Conservation (phyloP, 1,140 invertebrate species). For the Coelopa frigida region DNA sequence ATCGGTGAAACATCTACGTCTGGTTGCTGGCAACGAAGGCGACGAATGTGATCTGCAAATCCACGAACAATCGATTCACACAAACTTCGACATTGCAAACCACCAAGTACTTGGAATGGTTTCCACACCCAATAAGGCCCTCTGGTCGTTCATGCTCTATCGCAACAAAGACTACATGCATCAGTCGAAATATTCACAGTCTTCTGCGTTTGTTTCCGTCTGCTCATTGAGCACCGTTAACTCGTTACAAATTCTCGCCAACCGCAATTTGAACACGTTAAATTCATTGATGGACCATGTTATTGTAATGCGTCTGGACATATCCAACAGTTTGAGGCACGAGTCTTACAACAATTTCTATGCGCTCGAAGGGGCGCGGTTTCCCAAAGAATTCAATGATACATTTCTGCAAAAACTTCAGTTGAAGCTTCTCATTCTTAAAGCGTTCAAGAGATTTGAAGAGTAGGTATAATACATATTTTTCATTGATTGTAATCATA, state of each 20-base stretch:
- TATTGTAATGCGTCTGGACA: slow-evolving; percentile 19
- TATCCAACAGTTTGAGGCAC: slow-evolving; percentile 15
- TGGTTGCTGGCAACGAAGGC: neutral
- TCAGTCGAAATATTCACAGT: neutral
- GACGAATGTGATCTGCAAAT: too few relatives aligned
- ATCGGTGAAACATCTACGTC: neutral
- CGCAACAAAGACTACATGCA: slow-evolving; percentile 24
- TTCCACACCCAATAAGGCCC: slow-evolving; percentile 12
- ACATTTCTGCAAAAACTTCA: slow-evolving; percentile 4
- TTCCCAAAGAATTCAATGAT: slow-evolving; percentile 1
- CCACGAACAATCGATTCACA: too few relatives aligned
- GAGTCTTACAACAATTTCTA: slow-evolving; percentile 15
- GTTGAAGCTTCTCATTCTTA: slow-evolving; percentile 5
- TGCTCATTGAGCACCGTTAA: slow-evolving; percentile 17
- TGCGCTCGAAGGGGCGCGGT: slow-evolving; percentile 4
- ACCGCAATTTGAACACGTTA: slow-evolving; percentile 13
- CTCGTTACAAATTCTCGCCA: slow-evolving; percentile 10
- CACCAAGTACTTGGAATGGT: slow-evolving; percentile 20
- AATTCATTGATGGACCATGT: slow-evolving; percentile 21
- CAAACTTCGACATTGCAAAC: slow-evolving; percentile 6
- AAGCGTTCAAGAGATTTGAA: neutral
- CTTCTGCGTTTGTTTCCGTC: slow-evolving; percentile 12
- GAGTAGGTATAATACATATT: slow-evolving; percentile 1
- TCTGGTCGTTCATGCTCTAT: slow-evolving; percentile 18
- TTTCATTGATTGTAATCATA: too few relatives aligned